Percentiles rank a stretch among this genome's conserved stretches.
Evolutionary conservation across 2,888 invertebrate species (phyloP).

Genomic region (Athrips mouffetella): DNA sequence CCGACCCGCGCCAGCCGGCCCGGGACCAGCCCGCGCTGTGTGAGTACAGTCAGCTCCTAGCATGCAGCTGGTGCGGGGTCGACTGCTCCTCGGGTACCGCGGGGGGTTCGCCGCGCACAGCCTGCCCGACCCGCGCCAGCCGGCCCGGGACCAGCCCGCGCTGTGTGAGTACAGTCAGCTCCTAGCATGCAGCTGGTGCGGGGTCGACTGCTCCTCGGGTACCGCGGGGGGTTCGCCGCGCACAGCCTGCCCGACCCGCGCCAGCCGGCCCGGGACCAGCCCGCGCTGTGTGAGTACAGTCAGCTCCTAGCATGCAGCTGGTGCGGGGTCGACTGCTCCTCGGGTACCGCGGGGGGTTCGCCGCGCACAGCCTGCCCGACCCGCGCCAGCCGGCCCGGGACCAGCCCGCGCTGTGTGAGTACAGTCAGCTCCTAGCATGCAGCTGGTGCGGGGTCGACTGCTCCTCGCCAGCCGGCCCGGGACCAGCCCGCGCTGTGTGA

Average conservation of each 20-base stretch:
- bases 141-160: constrained; percentile 90
- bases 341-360: too few species aligned
- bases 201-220: constrained; percentile 90
- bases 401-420: too few species aligned
- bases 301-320: too few species aligned
- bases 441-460: too few species aligned
- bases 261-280: too few species aligned
- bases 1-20: constrained; percentile 88
- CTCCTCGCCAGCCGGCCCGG: too few species aligned
- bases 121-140: constrained; percentile 89
- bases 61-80: constrained; percentile 49
- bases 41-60: constrained; percentile 80
- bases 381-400: too few species aligned
- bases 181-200: constrained; percentile 49
- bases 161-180: constrained; percentile 85
- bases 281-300: too few species aligned
- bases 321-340: too few species aligned
- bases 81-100: constrained; percentile 94
- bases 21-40: constrained; percentile 93
- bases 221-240: constrained; percentile 94
- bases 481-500: constrained; percentile 47
- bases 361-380: too few species aligned
- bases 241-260: constrained; percentile 93
- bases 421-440: too few species aligned
- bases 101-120: constrained; percentile 95